Base-by-base conservation (phyloP, 2,888 invertebrate species). In the Elgonia sp. region DNA sequence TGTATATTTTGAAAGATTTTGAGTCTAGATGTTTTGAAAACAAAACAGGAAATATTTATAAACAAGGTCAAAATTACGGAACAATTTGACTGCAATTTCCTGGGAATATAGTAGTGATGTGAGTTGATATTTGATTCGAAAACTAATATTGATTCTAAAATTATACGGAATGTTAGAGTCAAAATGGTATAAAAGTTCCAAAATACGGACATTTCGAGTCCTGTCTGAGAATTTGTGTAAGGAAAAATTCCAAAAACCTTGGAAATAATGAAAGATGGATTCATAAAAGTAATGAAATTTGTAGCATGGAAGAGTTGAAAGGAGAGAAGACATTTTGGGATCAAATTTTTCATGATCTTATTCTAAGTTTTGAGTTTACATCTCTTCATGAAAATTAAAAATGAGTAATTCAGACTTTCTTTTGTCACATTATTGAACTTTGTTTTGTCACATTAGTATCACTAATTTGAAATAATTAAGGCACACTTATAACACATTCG, bases 221-320 rank as follows among this genome's bases (percentile, higher is more conserved):
- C 63, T 0, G 87, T 75, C 53, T 77, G 79, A 0, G 65, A 82
- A 9, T 88, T 80, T 37, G 75, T 85, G 83, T 91, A 93, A 0
- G 93, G 93, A 53, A 92, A 91, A 0, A 92, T 39, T 1, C 92
- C 93, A 46, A 89, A 87, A 10, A 90, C 42, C 65, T 87, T 88
- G 18, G 86, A 91, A 4, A 93, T 18, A 39, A 90, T 77, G 46
- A 92, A 92, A 21, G 88, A 90, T 0, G 92, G 92, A 37, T 86
- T 82, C 91, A 93, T 90, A 60, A 92, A 67, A 9, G 88, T 46
- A 63, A 73, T 46, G 1, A 90, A 79, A 53, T 95, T 94, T 89
- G 95, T 94, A 91, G 95, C 94, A 86, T 53, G 81, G 57, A 62
- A 60, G 16, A 42, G 60, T 62, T 55, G n/a, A 4, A 4, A 12